Evolutionary conservation across 2,888 invertebrate species (phyloP).

Genomic region (Drosophila subquinaria): DNA sequence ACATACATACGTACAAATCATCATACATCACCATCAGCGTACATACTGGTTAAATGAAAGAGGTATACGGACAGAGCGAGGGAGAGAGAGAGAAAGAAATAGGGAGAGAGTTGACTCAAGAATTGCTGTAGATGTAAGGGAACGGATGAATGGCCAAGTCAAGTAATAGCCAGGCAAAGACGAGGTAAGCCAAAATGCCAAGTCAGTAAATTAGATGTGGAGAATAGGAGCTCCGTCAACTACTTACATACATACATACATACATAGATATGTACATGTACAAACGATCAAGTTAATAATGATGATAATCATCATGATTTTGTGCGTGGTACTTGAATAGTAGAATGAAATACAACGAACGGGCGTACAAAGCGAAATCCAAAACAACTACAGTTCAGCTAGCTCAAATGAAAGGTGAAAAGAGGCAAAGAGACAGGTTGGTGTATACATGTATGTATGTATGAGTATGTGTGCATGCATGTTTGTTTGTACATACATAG

Average conservation of each 20-base stretch:
- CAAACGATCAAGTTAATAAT: slow-evolving; percentile 28
- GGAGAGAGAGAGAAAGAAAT: background rate
- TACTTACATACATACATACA: background rate
- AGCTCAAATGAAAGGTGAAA: slow-evolving; percentile 73
- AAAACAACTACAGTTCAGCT: slow-evolving; percentile 24
- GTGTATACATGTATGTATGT: slow-evolving; percentile 15
- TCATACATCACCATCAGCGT: too few species aligned
- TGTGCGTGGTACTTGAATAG: slow-evolving; percentile 8
- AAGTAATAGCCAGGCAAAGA: background rate
- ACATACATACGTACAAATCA: too few species aligned
- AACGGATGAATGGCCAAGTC: slow-evolving; percentile 2
- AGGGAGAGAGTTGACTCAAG: background rate
- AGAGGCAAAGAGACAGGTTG: slow-evolving; percentile 63
- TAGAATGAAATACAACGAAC: slow-evolving; percentile 43
- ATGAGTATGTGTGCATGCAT: slow-evolving; percentile 7
- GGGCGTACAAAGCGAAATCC: slow-evolving; percentile 47
- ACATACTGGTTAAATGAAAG: background rate
- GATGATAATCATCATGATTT: slow-evolving; percentile 33
- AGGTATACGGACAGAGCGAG: background rate
- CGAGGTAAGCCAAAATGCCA: slow-evolving; percentile 31
- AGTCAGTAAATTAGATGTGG: slow-evolving; percentile 47
- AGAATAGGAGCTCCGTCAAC: background rate
- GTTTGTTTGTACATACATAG: slow-evolving; percentile 5
- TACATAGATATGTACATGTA: too few species aligned
- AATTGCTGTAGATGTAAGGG: background rate